These are phyloP conservation scores for Prunella strophiata DNA, from an alignment of 2,797 vertebrate genomes.

Conservation along the genomic window DNA sequence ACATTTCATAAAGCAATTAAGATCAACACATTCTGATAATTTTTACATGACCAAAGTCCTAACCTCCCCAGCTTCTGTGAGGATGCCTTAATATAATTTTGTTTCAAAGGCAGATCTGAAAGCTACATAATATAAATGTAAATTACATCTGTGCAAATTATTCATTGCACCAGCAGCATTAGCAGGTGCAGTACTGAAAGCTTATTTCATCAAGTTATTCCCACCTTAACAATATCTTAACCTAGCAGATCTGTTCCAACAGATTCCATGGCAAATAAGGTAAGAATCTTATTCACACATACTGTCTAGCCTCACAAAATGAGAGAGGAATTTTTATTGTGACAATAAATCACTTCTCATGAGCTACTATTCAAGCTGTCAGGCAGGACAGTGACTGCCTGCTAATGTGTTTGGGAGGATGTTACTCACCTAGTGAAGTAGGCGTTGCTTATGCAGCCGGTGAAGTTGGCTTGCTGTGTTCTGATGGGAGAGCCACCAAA, in stretches of 20 bases:
- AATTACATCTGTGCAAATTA: slow-evolving; percentile 30
- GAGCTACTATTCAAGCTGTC: not conserved
- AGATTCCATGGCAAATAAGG: not conserved
- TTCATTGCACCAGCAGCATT: not conserved
- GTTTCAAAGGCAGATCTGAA: not conserved
- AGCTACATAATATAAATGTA: slow-evolving; percentile 10
- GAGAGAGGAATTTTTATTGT: not conserved
- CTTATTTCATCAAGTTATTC: slow-evolving; percentile 33
- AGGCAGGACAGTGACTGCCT: not conserved
- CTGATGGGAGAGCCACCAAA: slow-evolving; percentile 88
- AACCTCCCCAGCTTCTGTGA: not conserved
- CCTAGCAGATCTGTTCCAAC: not conserved
- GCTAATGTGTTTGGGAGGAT: not conserved
- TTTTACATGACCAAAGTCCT: not conserved
- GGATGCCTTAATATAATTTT: not conserved
- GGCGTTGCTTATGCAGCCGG: slow-evolving; percentile 94
- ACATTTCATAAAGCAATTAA: not conserved
- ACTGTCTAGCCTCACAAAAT: not conserved
- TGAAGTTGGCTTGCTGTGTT: slow-evolving; percentile 87
- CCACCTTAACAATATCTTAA: not conserved
- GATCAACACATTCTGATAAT: not conserved
- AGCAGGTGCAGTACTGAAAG: not conserved
- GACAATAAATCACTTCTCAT: not conserved
- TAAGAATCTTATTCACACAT: not conserved
- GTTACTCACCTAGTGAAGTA: slow-evolving; percentile 91